phyloP scores from a whole-genome alignment of 2,113 vertebrate species.

The cat (Felis catus) region F.catus_Fca126_mat1.0 CM031414.1:47924001-47924500 shows the following conservation, averaged over 20 bases:
- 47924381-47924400: not conserved
- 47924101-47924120: rapidly evolving
- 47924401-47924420: not conserved
- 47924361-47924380: not conserved
- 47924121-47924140: rapidly evolving
- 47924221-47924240: rapidly evolving
- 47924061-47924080: rapidly evolving
- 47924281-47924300: not conserved
- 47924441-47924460: not conserved
- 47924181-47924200: rapidly evolving
- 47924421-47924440: not conserved
- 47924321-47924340: conserved; percentile 38
- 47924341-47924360: conserved; percentile 20
- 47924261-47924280: not conserved
- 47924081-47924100: rapidly evolving
- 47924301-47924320: conserved; percentile 4
- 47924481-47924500: not conserved
- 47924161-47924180: not conserved
- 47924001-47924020: not conserved
- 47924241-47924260: not conserved
- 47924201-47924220: not conserved
- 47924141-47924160: not conserved
- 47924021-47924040: not conserved
- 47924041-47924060: not conserved
- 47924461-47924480: not conserved